Base-by-base conservation (phyloP, 2,888 invertebrate species). In the Psococerastis gibbosa region DNA sequence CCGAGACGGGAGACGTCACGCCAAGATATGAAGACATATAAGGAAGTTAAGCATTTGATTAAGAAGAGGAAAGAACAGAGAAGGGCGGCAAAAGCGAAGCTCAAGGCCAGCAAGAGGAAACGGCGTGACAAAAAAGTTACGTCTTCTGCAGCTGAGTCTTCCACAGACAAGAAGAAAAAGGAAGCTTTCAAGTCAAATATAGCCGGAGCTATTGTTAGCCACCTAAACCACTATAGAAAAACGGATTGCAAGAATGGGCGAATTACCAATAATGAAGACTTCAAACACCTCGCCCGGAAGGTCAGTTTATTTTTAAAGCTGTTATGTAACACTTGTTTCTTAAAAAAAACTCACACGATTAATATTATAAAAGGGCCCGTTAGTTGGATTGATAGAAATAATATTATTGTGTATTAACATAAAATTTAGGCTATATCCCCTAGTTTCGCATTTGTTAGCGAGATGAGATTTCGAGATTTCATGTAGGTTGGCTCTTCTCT, bases 201-300 rank as follows among this genome's bases (percentile, higher is more conserved):
- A 57, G 66, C 67, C 11, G 71, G 78, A 35, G 80, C 82, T 20
- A 83, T 89, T 68, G 84, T 88, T 49, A 74, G 78, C 46, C 81
- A 82, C 56, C 70, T 95, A 46, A 88, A 85, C 63, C 85, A 85
- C 1, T 95, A 84, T 63, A 68, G 88, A 43, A 84, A 82, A 56
- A 73, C 78, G 0, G 82, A 80, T 50, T 95, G 92, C 55, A 75
- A 75, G 52, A 67, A 75, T 48, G 95, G 87, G 1, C 68, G 81
- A 52, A 94, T 97, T 53, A 78, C 78, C 2, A 80, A 74, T 56
- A 88, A 83, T 0, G 85, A 89, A 35, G 94, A 95, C 61, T 87
- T 94, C 61, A 92, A 92, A 60, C 88, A 91, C 65, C 69, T 94
- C 44, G 91, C 92, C 3, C 72, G 89, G 63, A 94, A 92, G 74